Evolutionary conservation across 1,140 invertebrate genomes (phyloP), one percentile per base, ranked within the genome.

Genomic region (Trinorchestia longiramus): DNA sequence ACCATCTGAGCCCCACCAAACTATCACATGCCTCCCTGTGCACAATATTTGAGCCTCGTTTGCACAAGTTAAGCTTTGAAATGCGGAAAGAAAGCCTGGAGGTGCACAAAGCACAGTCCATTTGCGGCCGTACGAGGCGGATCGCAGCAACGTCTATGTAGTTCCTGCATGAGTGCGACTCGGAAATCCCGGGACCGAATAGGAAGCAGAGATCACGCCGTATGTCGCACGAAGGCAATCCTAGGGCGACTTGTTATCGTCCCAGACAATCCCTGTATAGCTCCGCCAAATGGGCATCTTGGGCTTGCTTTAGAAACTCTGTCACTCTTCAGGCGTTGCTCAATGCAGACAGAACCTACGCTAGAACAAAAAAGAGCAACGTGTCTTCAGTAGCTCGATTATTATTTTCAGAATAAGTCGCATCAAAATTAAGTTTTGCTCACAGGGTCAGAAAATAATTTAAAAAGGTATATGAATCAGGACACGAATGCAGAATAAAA

Each of bases 181-280:
- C 88, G 6, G 43, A 94, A 47, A 94, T 94, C 92, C 92, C 40
- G 6, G 8, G 43, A 4, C 41, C 43, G 43, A 94, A 94, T 94
- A 28, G 92, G 92, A 28, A 44, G 0, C 92, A 94, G 36, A 94
- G 43, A 94, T 94, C 44, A 43, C 43, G 92, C 40, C 92, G 44
- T 94, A 47, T 44, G 43, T 94, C 44, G 92, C 43, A 17, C 43
- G 3, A 23, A 40, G 43, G 43, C 92, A 94, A 94, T 94, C 92
- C 92, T 45, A 19, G 19, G 43, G 43, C 43, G 92, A 94, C 92
- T 94, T 94, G 92, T 43, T 45, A 94, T 94, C 43, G 44, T 43
- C 44, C 36, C 43, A 43, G 43, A 94, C 92, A 94, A 94, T 94
- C 92, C 92, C 43, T 44, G 92, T 47, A 94, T 47, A 43, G 92